Conservation (phyloP, 2,888 invertebrate genomes). For the Andricus quercusramuli region DNA sequence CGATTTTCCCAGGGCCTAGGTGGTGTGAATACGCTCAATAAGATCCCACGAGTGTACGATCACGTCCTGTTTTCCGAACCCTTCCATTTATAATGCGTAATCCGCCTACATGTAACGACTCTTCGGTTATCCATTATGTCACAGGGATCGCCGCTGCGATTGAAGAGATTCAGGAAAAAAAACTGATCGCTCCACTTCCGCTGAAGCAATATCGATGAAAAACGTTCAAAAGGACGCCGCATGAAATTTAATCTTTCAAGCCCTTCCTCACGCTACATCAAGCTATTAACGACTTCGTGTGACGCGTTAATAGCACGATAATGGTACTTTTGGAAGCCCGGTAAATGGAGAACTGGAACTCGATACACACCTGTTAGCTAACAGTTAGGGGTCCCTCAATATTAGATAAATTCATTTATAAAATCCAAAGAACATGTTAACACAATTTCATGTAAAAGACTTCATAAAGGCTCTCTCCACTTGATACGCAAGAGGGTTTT, state of each 20-base stretch:
- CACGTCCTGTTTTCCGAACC: conserved; percentile 18
- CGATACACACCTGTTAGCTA: neutral
- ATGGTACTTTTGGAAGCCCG: conserved; percentile 23
- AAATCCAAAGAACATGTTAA: neutral
- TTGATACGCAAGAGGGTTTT: neutral
- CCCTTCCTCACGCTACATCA: neutral
- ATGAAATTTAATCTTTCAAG: conserved; percentile 37
- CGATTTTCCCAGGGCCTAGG: neutral
- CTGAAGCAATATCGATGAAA: conserved; percentile 18
- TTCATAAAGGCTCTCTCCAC: neutral
- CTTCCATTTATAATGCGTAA: conserved; percentile 26
- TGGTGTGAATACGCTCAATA: neutral
- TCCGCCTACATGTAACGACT: conserved; percentile 13
- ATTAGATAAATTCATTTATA: neutral
- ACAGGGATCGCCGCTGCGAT: neutral
- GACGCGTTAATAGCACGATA: conserved; percentile 35
- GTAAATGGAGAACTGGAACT: neutral
- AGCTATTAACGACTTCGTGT: conserved; percentile 29
- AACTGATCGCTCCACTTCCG: conserved; percentile 13
- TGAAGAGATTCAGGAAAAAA: conserved; percentile 8
- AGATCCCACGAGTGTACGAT: neutral
- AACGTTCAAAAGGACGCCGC: conserved; percentile 37
- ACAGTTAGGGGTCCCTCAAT: neutral
- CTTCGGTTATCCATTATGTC: conserved; percentile 27
- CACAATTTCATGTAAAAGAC: neutral